Base-by-base conservation (phyloP, 1,140 invertebrate species). In the Trichonephila inaurata region DNA sequence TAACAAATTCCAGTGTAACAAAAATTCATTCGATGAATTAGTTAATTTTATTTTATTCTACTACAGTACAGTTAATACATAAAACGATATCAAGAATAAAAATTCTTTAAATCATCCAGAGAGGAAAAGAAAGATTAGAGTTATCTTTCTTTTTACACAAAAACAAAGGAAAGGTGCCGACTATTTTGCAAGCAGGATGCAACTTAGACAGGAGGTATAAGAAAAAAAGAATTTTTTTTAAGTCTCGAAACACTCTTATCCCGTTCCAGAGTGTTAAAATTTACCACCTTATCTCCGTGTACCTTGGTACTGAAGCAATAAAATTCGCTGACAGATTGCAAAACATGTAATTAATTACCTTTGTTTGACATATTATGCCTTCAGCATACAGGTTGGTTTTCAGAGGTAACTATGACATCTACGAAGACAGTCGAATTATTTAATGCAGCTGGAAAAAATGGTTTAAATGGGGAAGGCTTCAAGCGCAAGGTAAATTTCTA, bases 241-340 rank as follows among this genome's bases (percentile, higher is more conserved):
- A 8, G 8, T n/a, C 69, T 16, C 16, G 2, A 77, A 14, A 33
- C 14, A 77, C 16, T 28, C 33, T 12, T 14, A 85, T 85, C 82
- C 51, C 60, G 82, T 28, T 85, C 82, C 82, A 85, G 60, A 85
- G 82, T 85, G 8, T 85, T 7, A 85, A 58, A 44, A 28, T 28
- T 28, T 51, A 14, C 51, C 12, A 60, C 24, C 82, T 85, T 85
- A 60, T 85, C 58, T n/a, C 14, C 8, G 14, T 85, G 82, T 8
- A 85, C 44, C 21, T 85, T 60, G 82, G 58, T 18, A 60, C 44
- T 6, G 24, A 4, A 28, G 82, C 51, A 10, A 60, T 85, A 85
- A 85, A 16, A 58, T n/a, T 58, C 7, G 18, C 51, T 85, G 82
- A 85, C 82, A 85, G 44, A n/a, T 85, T 85, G 82, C 44, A 85